These are phyloP conservation scores for Pararge aegeria DNA, from an alignment of 1,140 invertebrate genomes.

Conservation along the genomic window DNA sequence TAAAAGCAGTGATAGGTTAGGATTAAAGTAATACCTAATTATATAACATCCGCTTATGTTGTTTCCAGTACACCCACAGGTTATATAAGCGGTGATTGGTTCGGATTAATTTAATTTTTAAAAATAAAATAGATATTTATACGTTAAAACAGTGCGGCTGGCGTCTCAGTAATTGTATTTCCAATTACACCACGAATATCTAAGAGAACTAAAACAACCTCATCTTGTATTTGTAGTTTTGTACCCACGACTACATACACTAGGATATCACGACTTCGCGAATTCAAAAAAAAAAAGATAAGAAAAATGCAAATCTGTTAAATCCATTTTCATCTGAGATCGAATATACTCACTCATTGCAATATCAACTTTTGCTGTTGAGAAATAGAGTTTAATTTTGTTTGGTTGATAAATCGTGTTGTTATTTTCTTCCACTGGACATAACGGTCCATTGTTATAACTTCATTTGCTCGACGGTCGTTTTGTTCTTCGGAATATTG, in stretches of 20 bases:
- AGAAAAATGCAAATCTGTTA: slow-evolving; percentile 25
- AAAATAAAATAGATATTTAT: no score
- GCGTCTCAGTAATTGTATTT: slow-evolving; percentile 7
- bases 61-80: no score
- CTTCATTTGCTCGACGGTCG: slow-evolving; percentile 67
- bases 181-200: not conserved
- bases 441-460: slow-evolving; percentile 60
- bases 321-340: slow-evolving; percentile 16
- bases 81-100: no score
- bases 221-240: not conserved
- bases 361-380: not conserved
- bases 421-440: slow-evolving; percentile 10
- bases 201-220: not conserved
- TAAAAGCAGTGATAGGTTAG: no score
- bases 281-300: slow-evolving; percentile 9
- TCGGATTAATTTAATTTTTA: no score
- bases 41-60: no score
- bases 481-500: slow-evolving; percentile 66
- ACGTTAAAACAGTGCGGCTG: no score
- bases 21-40: no score
- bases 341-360: not conserved
- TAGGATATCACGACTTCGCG: slow-evolving; percentile 24
- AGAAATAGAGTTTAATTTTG: not conserved
- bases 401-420: slow-evolving; percentile 1
- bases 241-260: slow-evolving; percentile 4